Conservation (phyloP, 1,140 invertebrate genomes). For the Drosophila navojoa region DNA sequence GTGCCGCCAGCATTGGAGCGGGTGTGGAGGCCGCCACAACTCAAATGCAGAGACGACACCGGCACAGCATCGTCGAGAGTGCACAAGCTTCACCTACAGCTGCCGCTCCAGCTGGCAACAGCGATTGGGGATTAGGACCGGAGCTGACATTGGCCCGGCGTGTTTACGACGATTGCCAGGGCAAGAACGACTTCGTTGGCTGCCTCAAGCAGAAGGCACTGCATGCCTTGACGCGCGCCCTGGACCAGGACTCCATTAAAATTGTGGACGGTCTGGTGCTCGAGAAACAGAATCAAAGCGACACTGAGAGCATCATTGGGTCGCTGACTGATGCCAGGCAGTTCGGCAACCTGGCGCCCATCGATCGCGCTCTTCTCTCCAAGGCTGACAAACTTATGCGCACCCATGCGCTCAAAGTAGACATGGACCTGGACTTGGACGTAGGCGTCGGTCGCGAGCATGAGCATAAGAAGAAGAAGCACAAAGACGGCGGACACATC, state of each 20-base stretch:
- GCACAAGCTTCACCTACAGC: background rate
- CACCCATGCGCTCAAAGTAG: constrained; percentile 77
- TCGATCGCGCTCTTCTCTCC: constrained; percentile 74
- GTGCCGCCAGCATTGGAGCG: constrained; percentile 33
- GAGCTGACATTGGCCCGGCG: constrained; percentile 83
- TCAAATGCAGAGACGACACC: constrained; percentile 31
- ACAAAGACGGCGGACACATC: constrained; percentile 71
- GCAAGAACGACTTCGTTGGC: constrained; percentile 85
- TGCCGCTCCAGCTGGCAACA: background rate
- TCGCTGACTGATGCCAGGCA: constrained; percentile 71
- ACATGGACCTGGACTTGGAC: constrained; percentile 42
- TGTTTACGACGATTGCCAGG: constrained; percentile 86
- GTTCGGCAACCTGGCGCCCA: constrained; percentile 57
- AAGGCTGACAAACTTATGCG: constrained; percentile 77
- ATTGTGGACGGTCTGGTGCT: constrained; percentile 86
- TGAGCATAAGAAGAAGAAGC: constrained; percentile 63
- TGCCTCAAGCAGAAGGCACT: constrained; percentile 86
- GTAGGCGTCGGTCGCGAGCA: constrained; percentile 14
- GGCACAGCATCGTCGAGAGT: constrained; percentile 35
- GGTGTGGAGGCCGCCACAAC: constrained; percentile 31
- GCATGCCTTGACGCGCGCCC: constrained; percentile 85
- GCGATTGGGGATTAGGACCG: constrained; percentile 76
- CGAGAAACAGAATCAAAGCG: constrained; percentile 85
- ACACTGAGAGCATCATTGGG: constrained; percentile 76
- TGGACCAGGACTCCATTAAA: constrained; percentile 86